Evolutionary conservation across 1,140 invertebrate genomes (phyloP).

Genomic region (Ptiloglossa arizonensis): DNA sequence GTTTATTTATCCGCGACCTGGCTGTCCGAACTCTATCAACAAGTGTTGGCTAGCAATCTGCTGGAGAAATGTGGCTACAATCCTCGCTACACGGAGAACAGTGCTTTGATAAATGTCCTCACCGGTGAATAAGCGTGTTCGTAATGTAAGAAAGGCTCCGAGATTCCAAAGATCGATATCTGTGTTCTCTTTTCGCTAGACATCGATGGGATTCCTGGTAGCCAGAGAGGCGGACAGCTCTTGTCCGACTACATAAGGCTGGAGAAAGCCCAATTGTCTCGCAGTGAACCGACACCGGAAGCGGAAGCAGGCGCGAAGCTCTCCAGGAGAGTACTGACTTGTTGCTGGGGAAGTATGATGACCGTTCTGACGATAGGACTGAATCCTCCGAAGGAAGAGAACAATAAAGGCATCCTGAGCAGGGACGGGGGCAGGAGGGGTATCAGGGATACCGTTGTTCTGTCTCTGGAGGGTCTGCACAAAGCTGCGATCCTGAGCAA

Average conservation of each 20-base stretch:
- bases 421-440: slow-evolving; percentile 83
- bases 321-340: slow-evolving; percentile 89
- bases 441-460: slow-evolving; percentile 89
- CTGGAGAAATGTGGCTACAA: slow-evolving; percentile 87
- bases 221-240: slow-evolving; percentile 86
- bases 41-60: slow-evolving; percentile 89
- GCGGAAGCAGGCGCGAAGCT: slow-evolving; percentile 87
- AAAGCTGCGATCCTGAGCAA: slow-evolving; percentile 90
- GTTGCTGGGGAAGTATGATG: slow-evolving; percentile 95
- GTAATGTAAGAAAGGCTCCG: too few relatives aligned
- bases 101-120: slow-evolving; percentile 89
- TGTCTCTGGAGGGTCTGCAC: slow-evolving; percentile 91
- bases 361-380: slow-evolving; percentile 92
- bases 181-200: slow-evolving; percentile 79
- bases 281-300: slow-evolving; percentile 87
- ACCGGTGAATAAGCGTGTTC: slow-evolving; percentile 83
- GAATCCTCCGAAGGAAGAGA: slow-evolving; percentile 79
- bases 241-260: slow-evolving; percentile 92
- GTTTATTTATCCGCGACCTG: slow-evolving; percentile 95
- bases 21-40: slow-evolving; percentile 95
- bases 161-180: background rate
- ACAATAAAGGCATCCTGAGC: slow-evolving; percentile 75
- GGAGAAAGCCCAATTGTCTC: slow-evolving; percentile 86
- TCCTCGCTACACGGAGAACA: slow-evolving; percentile 83
- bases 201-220: slow-evolving; percentile 90